Evolutionary conservation across 2,888 invertebrate genomes (phyloP).

Genomic region (Onthophagus sagittarius): DNA sequence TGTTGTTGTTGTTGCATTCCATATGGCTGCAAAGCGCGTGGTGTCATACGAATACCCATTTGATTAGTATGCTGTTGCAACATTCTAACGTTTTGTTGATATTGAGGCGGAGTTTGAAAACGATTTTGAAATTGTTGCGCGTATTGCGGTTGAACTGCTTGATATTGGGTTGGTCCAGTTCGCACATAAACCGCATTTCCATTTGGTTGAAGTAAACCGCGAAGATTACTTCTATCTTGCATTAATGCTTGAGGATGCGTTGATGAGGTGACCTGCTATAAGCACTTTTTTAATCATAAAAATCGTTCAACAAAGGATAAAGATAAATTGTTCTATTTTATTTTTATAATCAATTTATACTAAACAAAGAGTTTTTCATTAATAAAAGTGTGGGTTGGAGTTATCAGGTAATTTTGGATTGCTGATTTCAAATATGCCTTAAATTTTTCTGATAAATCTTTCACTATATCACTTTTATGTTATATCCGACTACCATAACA

Average conservation of each 20-base stretch:
- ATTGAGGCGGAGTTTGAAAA: slow-evolving; percentile 32
- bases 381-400: too few relatives aligned
- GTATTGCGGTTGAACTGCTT: slow-evolving; percentile 46
- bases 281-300: neutral
- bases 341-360: too few relatives aligned
- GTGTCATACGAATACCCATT: slow-evolving; percentile 31
- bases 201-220: slow-evolving; percentile 47
- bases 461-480: too few relatives aligned
- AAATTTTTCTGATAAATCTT: too few relatives aligned
- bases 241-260: slow-evolving; percentile 58
- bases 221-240: slow-evolving; percentile 44
- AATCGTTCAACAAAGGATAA: neutral
- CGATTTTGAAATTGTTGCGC: slow-evolving; percentile 44
- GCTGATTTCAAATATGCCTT: too few relatives aligned
- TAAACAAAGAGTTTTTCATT: too few relatives aligned
- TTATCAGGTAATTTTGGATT: too few relatives aligned
- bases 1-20: slow-evolving; percentile 28
- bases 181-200: slow-evolving; percentile 45
- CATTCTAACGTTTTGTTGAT: slow-evolving; percentile 40
- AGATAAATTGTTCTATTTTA: too few relatives aligned
- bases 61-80: slow-evolving; percentile 27
- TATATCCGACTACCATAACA: too few relatives aligned
- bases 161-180: slow-evolving; percentile 47
- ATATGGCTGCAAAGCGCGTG: neutral
- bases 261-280: slow-evolving; percentile 53